phyloP scores from a whole-genome alignment of 2,797 vertebrate species.

The Megaceryle alcyon region DNA sequence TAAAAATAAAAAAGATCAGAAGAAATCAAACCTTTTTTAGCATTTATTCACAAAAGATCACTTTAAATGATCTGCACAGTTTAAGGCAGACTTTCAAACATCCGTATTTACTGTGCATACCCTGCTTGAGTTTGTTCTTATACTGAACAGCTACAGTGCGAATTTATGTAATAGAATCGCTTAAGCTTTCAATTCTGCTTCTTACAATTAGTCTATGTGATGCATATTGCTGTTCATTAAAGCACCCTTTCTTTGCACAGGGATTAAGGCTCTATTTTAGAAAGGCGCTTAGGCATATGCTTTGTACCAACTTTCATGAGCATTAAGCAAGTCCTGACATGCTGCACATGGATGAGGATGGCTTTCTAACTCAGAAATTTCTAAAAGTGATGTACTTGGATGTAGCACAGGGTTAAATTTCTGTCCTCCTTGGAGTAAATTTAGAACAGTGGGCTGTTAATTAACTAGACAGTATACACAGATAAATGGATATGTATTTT shows the following conservation, averaged over 20 bases:
- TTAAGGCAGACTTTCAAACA: conserved; percentile 1
- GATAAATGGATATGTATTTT: background rate
- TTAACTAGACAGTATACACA: background rate
- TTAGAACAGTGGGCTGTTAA: background rate
- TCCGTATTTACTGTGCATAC: background rate
- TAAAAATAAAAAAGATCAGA: background rate
- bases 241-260: background rate
- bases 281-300: background rate
- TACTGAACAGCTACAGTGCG: background rate
- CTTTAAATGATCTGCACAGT: conserved; percentile 6
- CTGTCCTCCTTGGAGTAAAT: background rate
- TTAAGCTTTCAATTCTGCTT: background rate
- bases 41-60: background rate
- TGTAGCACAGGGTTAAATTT: background rate
- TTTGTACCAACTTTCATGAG: background rate
- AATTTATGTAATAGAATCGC: background rate
- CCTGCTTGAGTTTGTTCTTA: conserved; percentile 13
- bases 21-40: background rate
- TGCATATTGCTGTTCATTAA: conserved; percentile 30
- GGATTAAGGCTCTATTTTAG: conserved; percentile 2
- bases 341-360: background rate
- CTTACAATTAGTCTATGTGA: conserved; percentile 11
- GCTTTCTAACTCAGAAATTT: background rate
- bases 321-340: background rate
- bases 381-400: background rate